These are phyloP conservation scores for Parnassius orleans DNA, from an alignment of 2,888 invertebrate species.

Conservation along the genomic window DNA sequence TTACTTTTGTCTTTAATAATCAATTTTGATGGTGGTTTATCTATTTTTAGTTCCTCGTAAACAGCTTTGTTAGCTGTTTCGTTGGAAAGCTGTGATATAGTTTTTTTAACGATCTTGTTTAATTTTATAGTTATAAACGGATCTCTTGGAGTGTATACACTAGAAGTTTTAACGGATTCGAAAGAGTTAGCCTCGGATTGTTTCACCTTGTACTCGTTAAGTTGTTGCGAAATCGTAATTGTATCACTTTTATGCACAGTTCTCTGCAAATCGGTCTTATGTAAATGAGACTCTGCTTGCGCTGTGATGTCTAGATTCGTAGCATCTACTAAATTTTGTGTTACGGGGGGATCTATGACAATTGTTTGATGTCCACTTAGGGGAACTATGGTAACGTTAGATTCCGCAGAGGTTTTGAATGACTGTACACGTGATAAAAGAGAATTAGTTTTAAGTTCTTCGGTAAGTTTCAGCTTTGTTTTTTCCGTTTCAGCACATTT, in stretches of 20 bases:
- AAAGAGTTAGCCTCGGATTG: conserved; percentile 37
- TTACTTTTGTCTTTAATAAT: conserved; percentile 65
- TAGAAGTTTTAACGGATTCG: conserved; percentile 54
- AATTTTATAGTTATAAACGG: conserved; percentile 74
- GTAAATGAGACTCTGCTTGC: neutral
- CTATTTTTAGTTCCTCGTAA: conserved; percentile 57
- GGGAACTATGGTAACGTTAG: conserved; percentile 72
- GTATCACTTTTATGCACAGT: neutral
- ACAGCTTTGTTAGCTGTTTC: conserved; percentile 59
- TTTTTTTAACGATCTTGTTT: conserved; percentile 71
- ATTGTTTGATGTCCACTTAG: conserved; percentile 79
- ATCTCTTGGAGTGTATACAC: conserved; percentile 53
- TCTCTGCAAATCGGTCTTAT: neutral
- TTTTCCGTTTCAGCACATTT: conserved; percentile 40
- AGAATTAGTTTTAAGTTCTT: conserved; percentile 57
- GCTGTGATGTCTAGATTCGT: conserved; percentile 29
- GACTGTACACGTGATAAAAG: conserved; percentile 70
- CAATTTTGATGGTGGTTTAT: conserved; percentile 66
- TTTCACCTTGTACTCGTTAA: conserved; percentile 36
- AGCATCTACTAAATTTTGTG: conserved; percentile 42
- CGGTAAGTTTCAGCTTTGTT: conserved; percentile 38
- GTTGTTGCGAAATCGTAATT: conserved; percentile 12
- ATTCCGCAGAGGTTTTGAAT: conserved; percentile 71
- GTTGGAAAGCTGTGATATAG: conserved; percentile 67
- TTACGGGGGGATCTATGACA: conserved; percentile 70